Base-by-base conservation (phyloP, 1,140 invertebrate species). In the Pseudomyrmex flavicornis region DNA sequence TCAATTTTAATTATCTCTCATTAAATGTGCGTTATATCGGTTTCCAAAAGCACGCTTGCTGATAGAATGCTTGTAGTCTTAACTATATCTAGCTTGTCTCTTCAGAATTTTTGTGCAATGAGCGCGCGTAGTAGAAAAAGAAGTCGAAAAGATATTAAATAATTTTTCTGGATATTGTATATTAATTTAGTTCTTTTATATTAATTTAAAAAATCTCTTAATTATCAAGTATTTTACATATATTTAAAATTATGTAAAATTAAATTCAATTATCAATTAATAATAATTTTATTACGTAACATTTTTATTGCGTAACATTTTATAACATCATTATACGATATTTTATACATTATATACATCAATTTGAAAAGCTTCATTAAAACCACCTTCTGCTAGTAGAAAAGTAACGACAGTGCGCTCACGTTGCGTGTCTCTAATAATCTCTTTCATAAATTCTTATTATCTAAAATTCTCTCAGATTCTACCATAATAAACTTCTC, bases 381-480 rank as follows among this genome's bases (percentile, higher is more conserved):
- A 56, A 22, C 20, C 15, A 63, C 48, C 0, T 63, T 12, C 15
- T 61, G 7, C 44, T 72, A 22, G n/a, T 46, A 22, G 74, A 17
- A 22, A 52, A 72, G 22, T 15, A 63, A 80, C 66, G 44, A 61
- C 20, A 61, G 8, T 56, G 7, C 22, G 15, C 35, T 35, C 35
- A 35, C 22, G 59, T 88, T 82, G 85, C 86, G 86, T 87, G 85
- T 63, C 58, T 63, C 54, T 68, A 79, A 85, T 86, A 68, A 75
- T 69, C 72, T 69, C 66, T 85, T 87, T 69, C 22, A 22, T 62
- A 52, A 84, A 61, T 65, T 48, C 46, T 26, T 56, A 80, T 75
- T 86, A 54, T 59, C 59, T 17, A 17, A 82, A 88, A 61, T 35
- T 84, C 54, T 65, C 58, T 76, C 17, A 48, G 26, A 56, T 20